Percentiles rank a stretch among this genome's conserved stretches.
Evolutionary conservation across 2,113 vertebrate genomes (phyloP).

Genomic region (Chelonoidis abingdonii): DNA sequence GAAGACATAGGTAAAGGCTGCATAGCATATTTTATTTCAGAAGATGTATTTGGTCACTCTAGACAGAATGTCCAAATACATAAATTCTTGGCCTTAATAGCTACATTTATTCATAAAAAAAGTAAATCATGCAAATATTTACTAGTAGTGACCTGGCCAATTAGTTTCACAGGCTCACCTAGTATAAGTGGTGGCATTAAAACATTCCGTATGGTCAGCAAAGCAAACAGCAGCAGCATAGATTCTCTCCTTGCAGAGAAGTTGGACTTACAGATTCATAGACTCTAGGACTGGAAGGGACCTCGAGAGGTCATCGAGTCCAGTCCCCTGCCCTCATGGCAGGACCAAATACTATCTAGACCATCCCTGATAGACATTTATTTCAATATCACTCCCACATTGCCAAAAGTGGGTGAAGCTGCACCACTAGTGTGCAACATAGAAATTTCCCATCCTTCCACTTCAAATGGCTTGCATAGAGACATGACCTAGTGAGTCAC

Average conservation of each 20-base stretch:
- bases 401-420: too few relatives aligned
- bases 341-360: too few relatives aligned
- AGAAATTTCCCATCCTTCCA: too few relatives aligned
- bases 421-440: too few relatives aligned
- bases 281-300: too few relatives aligned
- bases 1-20: background rate
- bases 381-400: too few relatives aligned
- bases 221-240: background rate
- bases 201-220: background rate
- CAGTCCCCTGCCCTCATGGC: too few relatives aligned
- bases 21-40: background rate
- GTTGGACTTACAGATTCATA: background rate
- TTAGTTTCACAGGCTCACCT: fast-evolving
- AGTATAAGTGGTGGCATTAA: background rate
- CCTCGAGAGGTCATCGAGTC: too few relatives aligned
- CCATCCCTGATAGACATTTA: too few relatives aligned
- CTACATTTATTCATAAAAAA: background rate
- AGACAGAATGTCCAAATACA: background rate
- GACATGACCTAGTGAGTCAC: too few relatives aligned
- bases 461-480: too few relatives aligned
- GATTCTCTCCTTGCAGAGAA: background rate
- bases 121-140: background rate
- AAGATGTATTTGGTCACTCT: background rate
- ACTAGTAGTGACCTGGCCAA: background rate
- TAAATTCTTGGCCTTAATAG: background rate